These are phyloP conservation scores for Pedionomus torquatus DNA, from an alignment of 2,113 vertebrate genomes.

Conservation along the genomic window DNA sequence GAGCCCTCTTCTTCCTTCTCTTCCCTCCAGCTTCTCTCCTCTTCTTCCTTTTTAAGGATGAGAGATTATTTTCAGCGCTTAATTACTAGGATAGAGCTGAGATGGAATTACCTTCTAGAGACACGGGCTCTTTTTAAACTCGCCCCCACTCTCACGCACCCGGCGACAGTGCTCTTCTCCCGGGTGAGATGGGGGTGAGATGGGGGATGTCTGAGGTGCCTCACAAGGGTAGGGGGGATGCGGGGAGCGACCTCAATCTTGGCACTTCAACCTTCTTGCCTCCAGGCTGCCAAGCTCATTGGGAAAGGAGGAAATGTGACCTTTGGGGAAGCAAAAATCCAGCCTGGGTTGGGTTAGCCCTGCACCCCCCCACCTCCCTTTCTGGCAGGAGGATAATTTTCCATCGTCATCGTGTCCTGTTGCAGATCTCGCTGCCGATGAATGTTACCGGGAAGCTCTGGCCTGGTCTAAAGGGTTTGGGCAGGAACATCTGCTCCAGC, in stretches of 20 bases:
- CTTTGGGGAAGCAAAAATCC: background rate
- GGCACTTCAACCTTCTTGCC: background rate
- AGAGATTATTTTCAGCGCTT: constrained; percentile 18
- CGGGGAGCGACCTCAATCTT: accelerated
- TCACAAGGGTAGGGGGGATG: accelerated
- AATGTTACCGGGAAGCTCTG: accelerated
- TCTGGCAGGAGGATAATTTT: background rate
- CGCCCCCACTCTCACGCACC: accelerated
- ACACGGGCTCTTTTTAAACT: background rate
- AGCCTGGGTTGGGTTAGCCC: background rate
- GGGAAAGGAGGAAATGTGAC: background rate
- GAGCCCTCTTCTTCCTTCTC: background rate
- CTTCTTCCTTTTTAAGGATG: constrained; percentile 31
- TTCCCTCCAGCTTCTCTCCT: background rate
- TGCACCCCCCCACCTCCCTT: background rate
- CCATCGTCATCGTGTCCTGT: accelerated
- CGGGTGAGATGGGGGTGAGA: background rate
- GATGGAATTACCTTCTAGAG: background rate
- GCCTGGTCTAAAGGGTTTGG: background rate
- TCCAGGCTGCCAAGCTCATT: background rate
- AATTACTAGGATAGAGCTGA: background rate
- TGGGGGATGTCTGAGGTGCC: accelerated
- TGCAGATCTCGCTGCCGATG: background rate
- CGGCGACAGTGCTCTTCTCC: background rate
- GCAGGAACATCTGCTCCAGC: background rate